Conservation (phyloP, 2,888 invertebrate species). For the Drosophila pseudotakahashii region DNA sequence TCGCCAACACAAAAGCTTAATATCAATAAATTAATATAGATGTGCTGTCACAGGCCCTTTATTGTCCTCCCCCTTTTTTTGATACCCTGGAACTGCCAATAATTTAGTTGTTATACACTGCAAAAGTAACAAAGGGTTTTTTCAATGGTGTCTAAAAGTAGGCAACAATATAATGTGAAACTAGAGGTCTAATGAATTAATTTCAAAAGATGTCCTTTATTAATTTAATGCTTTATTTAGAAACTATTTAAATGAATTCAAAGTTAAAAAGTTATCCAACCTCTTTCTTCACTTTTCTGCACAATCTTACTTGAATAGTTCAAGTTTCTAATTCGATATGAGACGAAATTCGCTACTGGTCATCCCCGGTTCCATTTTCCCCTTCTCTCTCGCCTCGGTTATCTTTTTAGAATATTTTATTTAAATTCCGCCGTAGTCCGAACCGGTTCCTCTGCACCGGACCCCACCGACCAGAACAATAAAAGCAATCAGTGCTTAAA, state of each 20-base stretch:
- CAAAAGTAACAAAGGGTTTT: too few relatives aligned
- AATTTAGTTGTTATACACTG: too few relatives aligned
- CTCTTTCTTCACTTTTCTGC: not conserved
- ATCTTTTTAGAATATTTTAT: conserved; percentile 66
- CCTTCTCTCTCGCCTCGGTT: conserved; percentile 5
- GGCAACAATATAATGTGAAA: too few relatives aligned
- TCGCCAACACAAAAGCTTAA: conserved; percentile 49
- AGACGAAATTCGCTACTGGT: not conserved
- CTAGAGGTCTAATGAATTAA: too few relatives aligned
- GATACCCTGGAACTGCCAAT: conserved; percentile 3
- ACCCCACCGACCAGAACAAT: conserved; percentile 59
- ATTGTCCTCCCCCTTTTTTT: not conserved
- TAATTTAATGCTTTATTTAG: too few relatives aligned
- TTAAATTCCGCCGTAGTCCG: conserved; percentile 51
- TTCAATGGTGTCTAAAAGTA: too few relatives aligned
- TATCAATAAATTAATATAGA: conserved; percentile 61
- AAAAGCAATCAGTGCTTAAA: conserved; percentile 78
- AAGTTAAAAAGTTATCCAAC: too few relatives aligned
- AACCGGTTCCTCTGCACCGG: conserved; percentile 13
- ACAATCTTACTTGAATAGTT: not conserved
- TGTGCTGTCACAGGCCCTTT: conserved; percentile 4
- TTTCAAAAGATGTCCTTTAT: too few relatives aligned
- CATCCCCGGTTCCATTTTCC: not conserved
- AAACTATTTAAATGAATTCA: too few relatives aligned
- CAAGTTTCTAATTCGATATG: not conserved